These are phyloP conservation scores for Sebastes alutus DNA, from an alignment of 2,797 vertebrate genomes.

Conservation along the genomic window DNA sequence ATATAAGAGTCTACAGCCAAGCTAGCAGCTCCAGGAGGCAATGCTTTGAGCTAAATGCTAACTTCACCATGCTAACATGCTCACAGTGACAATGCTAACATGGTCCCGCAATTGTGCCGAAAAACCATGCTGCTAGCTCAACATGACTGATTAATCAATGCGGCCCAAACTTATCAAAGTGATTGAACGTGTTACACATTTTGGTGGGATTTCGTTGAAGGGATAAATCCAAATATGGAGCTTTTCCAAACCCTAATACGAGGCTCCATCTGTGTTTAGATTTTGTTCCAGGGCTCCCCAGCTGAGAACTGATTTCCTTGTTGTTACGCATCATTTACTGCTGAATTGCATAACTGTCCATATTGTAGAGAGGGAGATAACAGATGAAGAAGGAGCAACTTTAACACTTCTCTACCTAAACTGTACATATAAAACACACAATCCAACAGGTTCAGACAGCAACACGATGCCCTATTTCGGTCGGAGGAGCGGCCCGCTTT, in stretches of 20 bases:
- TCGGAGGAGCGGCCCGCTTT: slow-evolving; percentile 47
- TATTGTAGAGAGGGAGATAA: slow-evolving; percentile 7
- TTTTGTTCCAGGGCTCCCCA: slow-evolving; percentile 8
- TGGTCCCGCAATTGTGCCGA: no score
- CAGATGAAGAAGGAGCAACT: slow-evolving; percentile 8
- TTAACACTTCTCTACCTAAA: background rate
- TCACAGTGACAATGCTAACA: no score
- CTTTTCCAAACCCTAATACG: background rate
- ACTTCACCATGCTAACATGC: no score
- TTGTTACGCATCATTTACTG: slow-evolving; percentile 45
- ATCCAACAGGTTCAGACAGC: slow-evolving; percentile 27
- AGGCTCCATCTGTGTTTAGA: slow-evolving; percentile 38
- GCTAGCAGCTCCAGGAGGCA: no score
- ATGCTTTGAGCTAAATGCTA: no score
- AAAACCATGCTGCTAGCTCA: no score
- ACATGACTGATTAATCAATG: no score
- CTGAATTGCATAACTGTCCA: slow-evolving; percentile 33
- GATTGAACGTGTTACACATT: background rate
- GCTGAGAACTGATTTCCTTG: slow-evolving; percentile 31
- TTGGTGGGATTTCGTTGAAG: background rate
- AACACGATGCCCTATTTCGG: slow-evolving; percentile 46
- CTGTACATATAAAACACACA: background rate
- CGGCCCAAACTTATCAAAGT: background rate
- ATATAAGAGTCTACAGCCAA: background rate
- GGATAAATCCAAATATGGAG: background rate